These are phyloP conservation scores for Elgaria multicarinata DNA, from an alignment of 2,113 vertebrate species.

Conservation along the genomic window DNA sequence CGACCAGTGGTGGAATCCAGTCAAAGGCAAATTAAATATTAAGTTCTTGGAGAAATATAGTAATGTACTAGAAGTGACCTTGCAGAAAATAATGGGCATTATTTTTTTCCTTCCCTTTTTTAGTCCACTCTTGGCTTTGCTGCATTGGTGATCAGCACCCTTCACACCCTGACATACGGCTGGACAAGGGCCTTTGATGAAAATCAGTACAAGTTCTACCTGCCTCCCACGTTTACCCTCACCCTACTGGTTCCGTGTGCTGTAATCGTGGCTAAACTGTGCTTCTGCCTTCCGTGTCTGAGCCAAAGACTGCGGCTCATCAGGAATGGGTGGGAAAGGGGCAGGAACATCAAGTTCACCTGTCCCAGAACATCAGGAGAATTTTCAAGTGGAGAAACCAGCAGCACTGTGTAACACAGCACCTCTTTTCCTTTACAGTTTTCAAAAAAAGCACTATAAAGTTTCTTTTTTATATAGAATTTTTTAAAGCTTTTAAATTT, in stretches of 20 bases:
- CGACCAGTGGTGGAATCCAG: neutral
- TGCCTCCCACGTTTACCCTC: conserved; percentile 91
- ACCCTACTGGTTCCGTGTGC: conserved; percentile 82
- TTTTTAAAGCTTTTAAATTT: conserved; percentile 32
- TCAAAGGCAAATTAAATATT: neutral
- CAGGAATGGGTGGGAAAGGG: conserved; percentile 92
- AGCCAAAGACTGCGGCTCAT: conserved; percentile 80
- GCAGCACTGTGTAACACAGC: conserved; percentile 70
- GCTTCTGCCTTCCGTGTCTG: conserved; percentile 85
- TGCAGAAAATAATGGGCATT: neutral
- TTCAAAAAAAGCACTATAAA: conserved; percentile 51
- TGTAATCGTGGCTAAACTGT: conserved; percentile 83
- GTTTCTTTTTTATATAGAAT: conserved; percentile 33
- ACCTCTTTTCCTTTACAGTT: conserved; percentile 4
- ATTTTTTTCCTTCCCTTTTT: conserved; percentile 42
- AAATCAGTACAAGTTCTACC: conserved; percentile 85
- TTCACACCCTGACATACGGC: conserved; percentile 88
- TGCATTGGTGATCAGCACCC: conserved; percentile 84
- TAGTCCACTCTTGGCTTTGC: conserved; percentile 90
- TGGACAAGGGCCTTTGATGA: conserved; percentile 88
- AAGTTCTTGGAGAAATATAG: neutral
- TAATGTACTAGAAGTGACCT: conserved; percentile 24
- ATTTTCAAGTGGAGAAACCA: conserved; percentile 57
- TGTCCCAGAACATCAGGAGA: conserved; percentile 56
- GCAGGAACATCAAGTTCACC: conserved; percentile 65